Evolutionary conservation across 2,113 vertebrate species (phyloP).

Genomic region (Xenopus borealis): DNA sequence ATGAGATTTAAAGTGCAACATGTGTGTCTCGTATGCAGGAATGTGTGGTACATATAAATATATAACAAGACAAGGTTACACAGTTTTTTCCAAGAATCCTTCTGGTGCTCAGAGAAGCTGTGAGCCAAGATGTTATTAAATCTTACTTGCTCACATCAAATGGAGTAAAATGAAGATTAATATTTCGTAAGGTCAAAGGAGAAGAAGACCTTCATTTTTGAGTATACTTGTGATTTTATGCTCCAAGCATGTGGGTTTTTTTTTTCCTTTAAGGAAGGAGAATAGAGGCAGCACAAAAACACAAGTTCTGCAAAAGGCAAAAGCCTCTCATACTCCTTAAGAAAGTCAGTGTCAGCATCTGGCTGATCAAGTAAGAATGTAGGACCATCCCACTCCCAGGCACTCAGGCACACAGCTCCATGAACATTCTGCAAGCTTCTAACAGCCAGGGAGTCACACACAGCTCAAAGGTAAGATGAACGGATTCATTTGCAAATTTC

Average conservation of each 20-base stretch:
- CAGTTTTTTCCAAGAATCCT: conserved; percentile 30
- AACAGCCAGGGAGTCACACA: conserved; percentile 4
- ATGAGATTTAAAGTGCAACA: too few species aligned
- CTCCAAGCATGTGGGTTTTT: not conserved
- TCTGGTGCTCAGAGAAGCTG: too few species aligned
- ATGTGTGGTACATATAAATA: too few species aligned
- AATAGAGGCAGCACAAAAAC: not conserved
- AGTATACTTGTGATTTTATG: not conserved
- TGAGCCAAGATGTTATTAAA: not conserved
- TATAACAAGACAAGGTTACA: not conserved
- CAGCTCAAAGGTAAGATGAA: conserved; percentile 23
- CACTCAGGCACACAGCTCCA: conserved; percentile 28
- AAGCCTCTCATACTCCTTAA: conserved; percentile 37
- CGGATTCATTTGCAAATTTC: not conserved
- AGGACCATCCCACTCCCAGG: conserved; percentile 36
- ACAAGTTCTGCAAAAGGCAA: conserved; percentile 24
- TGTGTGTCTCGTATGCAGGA: too few species aligned
- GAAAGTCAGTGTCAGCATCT: conserved; percentile 44
- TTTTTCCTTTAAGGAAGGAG: not conserved
- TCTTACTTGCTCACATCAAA: conserved; percentile 3
- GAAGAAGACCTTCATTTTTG: not conserved
- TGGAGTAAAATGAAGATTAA: not conserved
- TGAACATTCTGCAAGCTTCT: conserved; percentile 33
- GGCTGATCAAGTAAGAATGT: conserved; percentile 43
- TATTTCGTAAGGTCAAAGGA: not conserved